These are phyloP conservation scores for Euplexia lucipara DNA, from an alignment of 2,888 invertebrate species.

Conservation along the genomic window DNA sequence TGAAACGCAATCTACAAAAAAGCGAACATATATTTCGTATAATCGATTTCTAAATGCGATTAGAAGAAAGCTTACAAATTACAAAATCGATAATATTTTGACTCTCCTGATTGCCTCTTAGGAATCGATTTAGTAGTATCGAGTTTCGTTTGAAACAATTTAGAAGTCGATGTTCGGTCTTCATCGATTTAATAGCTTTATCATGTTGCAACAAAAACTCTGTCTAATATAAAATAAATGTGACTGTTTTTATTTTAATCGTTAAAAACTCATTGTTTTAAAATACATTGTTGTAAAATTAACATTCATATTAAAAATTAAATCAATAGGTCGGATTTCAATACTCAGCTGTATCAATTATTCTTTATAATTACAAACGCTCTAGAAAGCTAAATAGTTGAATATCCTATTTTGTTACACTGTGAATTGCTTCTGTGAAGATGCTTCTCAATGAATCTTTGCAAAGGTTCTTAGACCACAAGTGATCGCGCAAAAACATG, in stretches of 20 bases:
- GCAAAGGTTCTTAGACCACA: too few species aligned
- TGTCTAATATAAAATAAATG: slow-evolving; percentile 5
- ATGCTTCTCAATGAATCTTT: too few species aligned
- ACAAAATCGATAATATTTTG: slow-evolving; percentile 24
- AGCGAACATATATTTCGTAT: slow-evolving; percentile 24
- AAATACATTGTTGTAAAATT: too few species aligned
- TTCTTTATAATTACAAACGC: too few species aligned
- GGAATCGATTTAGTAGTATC: slow-evolving; percentile 34
- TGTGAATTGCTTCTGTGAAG: too few species aligned
- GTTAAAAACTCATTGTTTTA: background rate
- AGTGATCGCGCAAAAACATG: too few species aligned
- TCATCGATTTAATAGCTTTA: slow-evolving; percentile 29
- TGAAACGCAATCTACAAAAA: slow-evolving; percentile 38
- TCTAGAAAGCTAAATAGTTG: too few species aligned
- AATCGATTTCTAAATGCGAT: slow-evolving; percentile 51
- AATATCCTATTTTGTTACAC: too few species aligned
- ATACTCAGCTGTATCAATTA: too few species aligned
- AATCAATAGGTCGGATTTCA: too few species aligned
- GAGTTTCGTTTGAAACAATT: slow-evolving; percentile 30
- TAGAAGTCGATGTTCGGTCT: slow-evolving; percentile 9
- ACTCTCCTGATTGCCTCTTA: slow-evolving; percentile 3
- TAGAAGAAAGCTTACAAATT: slow-evolving; percentile 29
- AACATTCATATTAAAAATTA: too few species aligned
- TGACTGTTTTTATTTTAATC: background rate
- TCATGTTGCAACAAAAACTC: slow-evolving; percentile 3